These are phyloP conservation scores for Danaus chrysippus DNA, from an alignment of 2,888 invertebrate genomes.

Conservation along the genomic window DNA sequence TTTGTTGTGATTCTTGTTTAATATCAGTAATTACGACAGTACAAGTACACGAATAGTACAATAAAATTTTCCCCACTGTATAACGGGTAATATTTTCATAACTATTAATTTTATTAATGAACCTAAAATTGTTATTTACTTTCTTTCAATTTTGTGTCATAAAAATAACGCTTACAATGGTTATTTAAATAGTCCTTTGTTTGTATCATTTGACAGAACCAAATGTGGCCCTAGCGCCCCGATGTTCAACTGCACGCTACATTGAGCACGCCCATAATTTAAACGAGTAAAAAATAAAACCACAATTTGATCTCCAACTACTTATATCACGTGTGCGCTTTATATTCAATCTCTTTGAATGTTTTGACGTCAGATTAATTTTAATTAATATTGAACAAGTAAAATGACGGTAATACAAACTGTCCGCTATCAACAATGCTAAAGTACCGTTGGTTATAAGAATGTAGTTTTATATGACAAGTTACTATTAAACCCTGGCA, in stretches of 20 bases:
- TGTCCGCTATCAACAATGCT: not conserved
- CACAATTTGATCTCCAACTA: constrained; percentile 8
- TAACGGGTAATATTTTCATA: too few species aligned
- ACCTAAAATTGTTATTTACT: too few species aligned
- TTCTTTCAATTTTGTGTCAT: not conserved
- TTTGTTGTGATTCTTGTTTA: too few species aligned
- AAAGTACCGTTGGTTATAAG: not conserved
- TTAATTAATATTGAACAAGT: not conserved
- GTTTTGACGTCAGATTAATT: constrained; percentile 3
- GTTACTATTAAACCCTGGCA: too few species aligned
- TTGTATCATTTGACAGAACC: constrained; percentile 43
- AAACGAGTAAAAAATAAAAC: constrained; percentile 23
- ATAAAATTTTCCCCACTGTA: too few species aligned
- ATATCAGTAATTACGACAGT: too few species aligned
- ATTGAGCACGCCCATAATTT: constrained; percentile 43
- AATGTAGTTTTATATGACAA: too few species aligned
- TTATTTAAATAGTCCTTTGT: constrained; percentile 25
- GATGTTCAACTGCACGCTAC: constrained; percentile 63
- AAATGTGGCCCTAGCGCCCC: constrained; percentile 55
- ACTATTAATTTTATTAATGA: too few species aligned
- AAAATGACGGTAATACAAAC: not conserved
- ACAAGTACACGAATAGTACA: too few species aligned
- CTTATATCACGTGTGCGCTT: constrained; percentile 12
- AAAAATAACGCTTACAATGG: constrained; percentile 12
- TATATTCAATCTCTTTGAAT: constrained; percentile 1